These are phyloP conservation scores for Drosophila ohnishii DNA, from an alignment of 1,140 invertebrate species.

Conservation along the genomic window DNA sequence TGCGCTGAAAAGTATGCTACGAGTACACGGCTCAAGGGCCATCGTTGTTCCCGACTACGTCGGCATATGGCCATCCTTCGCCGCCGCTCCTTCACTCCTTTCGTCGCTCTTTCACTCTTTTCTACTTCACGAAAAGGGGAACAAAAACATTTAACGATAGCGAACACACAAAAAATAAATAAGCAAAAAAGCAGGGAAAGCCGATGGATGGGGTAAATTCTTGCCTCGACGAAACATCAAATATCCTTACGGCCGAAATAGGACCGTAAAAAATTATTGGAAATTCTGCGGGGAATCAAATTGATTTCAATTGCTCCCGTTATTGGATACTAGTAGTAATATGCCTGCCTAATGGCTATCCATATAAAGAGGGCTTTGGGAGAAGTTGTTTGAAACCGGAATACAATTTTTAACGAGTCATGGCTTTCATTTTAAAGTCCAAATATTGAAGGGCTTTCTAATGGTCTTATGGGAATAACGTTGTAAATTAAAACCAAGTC, in stretches of 20 bases:
- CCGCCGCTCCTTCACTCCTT: slow-evolving; percentile 15
- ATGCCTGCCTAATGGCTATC: slow-evolving; percentile 21
- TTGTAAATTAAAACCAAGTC: slow-evolving; percentile 7
- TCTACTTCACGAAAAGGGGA: slow-evolving; percentile 27
- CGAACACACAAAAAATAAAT: slow-evolving; percentile 37
- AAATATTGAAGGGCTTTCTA: slow-evolving; percentile 1
- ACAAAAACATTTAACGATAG: slow-evolving; percentile 74
- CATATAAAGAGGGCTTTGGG: slow-evolving; percentile 15
- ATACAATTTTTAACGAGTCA: slow-evolving; percentile 2
- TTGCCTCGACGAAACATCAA: slow-evolving; percentile 42
- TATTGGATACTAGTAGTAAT: slow-evolving; percentile 35
- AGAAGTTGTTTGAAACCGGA: background rate
- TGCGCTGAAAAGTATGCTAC: slow-evolving; percentile 74
- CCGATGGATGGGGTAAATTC: slow-evolving; percentile 2
- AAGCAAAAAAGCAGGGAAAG: slow-evolving; percentile 1
- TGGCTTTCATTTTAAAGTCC: background rate
- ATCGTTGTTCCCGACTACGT: slow-evolving; percentile 46
- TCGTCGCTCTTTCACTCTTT: background rate
- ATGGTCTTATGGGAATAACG: background rate
- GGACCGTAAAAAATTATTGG: slow-evolving; percentile 33
- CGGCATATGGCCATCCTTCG: slow-evolving; percentile 57
- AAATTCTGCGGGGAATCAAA: slow-evolving; percentile 22
- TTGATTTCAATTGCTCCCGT: slow-evolving; percentile 29
- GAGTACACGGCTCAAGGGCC: slow-evolving; percentile 68
- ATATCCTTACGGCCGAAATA: slow-evolving; percentile 36